Base-by-base conservation (phyloP, 2,113 vertebrate species). In the Empidonax alnorum region DNA sequence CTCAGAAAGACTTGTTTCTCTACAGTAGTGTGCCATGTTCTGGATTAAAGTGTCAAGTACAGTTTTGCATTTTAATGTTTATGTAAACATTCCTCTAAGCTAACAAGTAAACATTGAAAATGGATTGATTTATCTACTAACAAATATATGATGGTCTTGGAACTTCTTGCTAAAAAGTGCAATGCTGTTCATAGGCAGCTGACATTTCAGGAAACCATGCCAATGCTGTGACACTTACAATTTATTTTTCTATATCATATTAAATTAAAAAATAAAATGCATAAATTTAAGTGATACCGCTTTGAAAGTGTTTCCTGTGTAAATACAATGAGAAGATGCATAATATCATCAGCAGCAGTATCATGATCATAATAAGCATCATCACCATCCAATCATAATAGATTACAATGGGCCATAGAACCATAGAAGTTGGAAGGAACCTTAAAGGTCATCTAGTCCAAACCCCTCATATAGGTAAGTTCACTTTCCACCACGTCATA, bases 31-130 rank as follows among this genome's bases (percentile, higher is more conserved):
- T 84, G 56, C 62, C 62, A 25, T 71, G 69, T 87, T 87, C 66
- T 61, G 69, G 44, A 94, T 94, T 74, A 84, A 89, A 89, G 44
- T 84, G 80, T 93, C 49, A 89, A 50, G 23, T 44, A 52, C 22
- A 75, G 14, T 74, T 87, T 78, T 91, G 78, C 53, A 87, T 87
- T 84, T 84, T 74, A 93, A 87, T 89, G n/a, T 75, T 94, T 62
- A 52, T 82, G 47, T 50, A 87, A 82, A 79, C 78, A 72, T 61
- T 91, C 41, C 21, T 65, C 71, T 84, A 63, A 91, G 49, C 14
- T 89, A 89, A 87, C 56, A 84, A 68, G 27, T 75, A 87, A 96
- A 76, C 49, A 59, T 75, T 47, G 39, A 76, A 89, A 93, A 82
- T 65, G 0, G 79, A 65, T 65, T 72, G 27, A 47, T 75, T 87